Base-by-base conservation (phyloP, 1,140 invertebrate genomes). In the Caenorhabditis tropicalis region DNA sequence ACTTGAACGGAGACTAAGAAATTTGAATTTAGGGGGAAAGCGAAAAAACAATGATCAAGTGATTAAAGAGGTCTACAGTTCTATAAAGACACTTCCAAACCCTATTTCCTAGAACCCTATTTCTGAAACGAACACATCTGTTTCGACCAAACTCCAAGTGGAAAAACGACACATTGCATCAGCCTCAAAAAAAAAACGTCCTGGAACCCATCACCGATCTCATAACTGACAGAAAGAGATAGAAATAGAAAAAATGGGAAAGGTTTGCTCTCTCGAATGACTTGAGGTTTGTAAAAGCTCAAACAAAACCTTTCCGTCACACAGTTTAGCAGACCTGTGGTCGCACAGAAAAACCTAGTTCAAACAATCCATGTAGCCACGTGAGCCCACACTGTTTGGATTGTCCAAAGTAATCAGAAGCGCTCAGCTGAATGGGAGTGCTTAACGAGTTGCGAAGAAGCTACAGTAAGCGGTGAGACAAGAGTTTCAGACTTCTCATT, bases 321-420 rank as follows among this genome's bases (percentile, higher is more conserved):
- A 74, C 36, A 74, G 36, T 74, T 74, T 74, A 74, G 65, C 65
- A 74, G 65, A 43, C 36, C 65, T 74, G 21, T 74, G 65, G 36
- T 74, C 36, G 65, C n/a, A 43, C 33, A 74, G n/a, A 70, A 43
- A 74, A 39, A 24, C 36, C 10, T 74, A 74, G 36, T 43, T 43
- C 65, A 74, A 74, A 74, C 65, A 74, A 39, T 33, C 27, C 53
- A 24, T 74, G 65, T 74, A 21, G 65, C 65, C 33, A 39, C 36
- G 65, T 74, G 65, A 43, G 65, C 65, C 53, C 49, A 12, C 53
- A 27, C 21, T 56, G 53, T 56, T 56, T 56, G 53, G 53, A 56
- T 56, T 21, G 53, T 56, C 21, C 5, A 56, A 24, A 56, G 48
- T n/a, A 56, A 56, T 56, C 53, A 56, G 53, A 56, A 56, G 53